Conservation (phyloP, 2,888 invertebrate genomes). For the Kuschelorhynchus macadamiae region DNA sequence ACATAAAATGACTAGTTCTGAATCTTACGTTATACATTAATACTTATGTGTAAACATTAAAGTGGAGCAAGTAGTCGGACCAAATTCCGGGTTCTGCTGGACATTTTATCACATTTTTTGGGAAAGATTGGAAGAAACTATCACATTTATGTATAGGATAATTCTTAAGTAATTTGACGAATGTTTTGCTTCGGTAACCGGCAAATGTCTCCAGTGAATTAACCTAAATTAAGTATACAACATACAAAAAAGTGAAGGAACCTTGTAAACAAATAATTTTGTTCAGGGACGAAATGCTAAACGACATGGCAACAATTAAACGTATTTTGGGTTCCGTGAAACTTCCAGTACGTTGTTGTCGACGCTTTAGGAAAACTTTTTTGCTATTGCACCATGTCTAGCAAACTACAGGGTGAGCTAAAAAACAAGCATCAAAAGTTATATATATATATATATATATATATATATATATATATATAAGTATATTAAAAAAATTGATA, state of each 20-base stretch:
- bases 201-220: too few relatives aligned
- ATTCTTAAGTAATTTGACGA: constrained; percentile 3
- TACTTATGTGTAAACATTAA: constrained; percentile 62
- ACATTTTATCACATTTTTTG: constrained; percentile 51
- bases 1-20: constrained; percentile 59
- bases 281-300: background rate
- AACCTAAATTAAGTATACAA: too few relatives aligned
- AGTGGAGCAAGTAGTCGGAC: constrained; percentile 65
- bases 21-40: constrained; percentile 61
- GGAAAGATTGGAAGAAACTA: constrained; percentile 37
- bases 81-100: constrained; percentile 33
- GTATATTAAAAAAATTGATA: too few relatives aligned
- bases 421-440: too few relatives aligned
- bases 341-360: background rate
- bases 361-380: background rate
- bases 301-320: background rate
- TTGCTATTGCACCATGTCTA: too few relatives aligned
- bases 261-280: background rate
- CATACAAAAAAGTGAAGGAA: too few relatives aligned
- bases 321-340: background rate
- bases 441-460: too few relatives aligned
- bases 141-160: constrained; percentile 35
- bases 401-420: too few relatives aligned
- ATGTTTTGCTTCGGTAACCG: background rate
- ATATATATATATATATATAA: too few relatives aligned